These are phyloP conservation scores for Geococcyx californianus DNA, from an alignment of 2,113 vertebrate genomes.

Conservation along the genomic window DNA sequence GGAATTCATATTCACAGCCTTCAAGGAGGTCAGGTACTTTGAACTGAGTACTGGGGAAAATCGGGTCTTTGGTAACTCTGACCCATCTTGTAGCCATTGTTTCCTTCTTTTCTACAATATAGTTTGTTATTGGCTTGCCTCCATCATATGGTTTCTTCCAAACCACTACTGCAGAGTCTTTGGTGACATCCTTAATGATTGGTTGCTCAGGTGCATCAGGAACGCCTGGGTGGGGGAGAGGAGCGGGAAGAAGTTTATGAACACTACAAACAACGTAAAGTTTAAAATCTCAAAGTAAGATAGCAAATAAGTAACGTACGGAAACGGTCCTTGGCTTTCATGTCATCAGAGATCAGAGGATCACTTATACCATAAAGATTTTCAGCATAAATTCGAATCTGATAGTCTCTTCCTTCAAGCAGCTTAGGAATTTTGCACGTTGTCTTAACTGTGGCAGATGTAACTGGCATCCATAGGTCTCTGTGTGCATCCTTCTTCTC, in stretches of 20 bases:
- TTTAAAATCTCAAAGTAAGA: neutral
- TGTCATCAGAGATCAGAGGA: conserved; percentile 92
- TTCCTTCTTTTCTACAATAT: conserved; percentile 96
- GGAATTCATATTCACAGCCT: conserved; percentile 96
- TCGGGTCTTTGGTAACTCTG: conserved; percentile 86
- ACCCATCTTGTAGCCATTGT: conserved; percentile 90
- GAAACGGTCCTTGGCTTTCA: conserved; percentile 96
- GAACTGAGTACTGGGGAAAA: conserved; percentile 92
- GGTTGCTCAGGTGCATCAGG: conserved; percentile 96
- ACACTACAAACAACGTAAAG: neutral
- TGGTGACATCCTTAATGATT: conserved; percentile 87
- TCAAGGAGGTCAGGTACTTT: conserved; percentile 91
- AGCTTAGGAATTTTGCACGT: conserved; percentile 94
- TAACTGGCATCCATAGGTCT: conserved; percentile 94
- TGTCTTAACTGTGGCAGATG: conserved; percentile 89
- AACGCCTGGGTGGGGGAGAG: conserved; percentile 81
- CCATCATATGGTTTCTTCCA: conserved; percentile 95
- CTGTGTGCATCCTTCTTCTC: conserved; percentile 92
- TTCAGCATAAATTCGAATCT: conserved; percentile 93
- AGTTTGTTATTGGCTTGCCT: conserved; percentile 96
- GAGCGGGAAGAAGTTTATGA: neutral
- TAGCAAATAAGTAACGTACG: conserved; percentile 78
- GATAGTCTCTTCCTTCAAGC: conserved; percentile 91
- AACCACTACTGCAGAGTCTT: conserved; percentile 87
- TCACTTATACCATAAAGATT: conserved; percentile 97